Evolutionary conservation across 1,140 invertebrate species (phyloP).

Genomic region (Tenebrio molitor): DNA sequence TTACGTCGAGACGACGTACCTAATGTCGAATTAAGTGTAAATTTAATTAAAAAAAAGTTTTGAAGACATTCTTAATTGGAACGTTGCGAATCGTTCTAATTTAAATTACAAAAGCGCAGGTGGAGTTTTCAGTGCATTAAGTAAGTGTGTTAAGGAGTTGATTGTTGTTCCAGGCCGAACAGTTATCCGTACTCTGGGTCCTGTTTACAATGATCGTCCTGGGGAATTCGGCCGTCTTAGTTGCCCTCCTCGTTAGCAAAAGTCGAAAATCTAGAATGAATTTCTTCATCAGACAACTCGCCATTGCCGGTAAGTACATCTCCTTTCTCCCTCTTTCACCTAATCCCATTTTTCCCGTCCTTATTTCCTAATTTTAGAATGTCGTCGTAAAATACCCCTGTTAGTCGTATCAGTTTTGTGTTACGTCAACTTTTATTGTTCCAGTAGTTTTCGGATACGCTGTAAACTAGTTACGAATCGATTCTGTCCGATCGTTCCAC

Average conservation of each 20-base stretch:
- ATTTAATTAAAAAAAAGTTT: constrained; percentile 33
- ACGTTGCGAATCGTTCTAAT: not conserved
- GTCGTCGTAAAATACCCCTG: constrained; percentile 20
- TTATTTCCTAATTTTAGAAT: constrained; percentile 37
- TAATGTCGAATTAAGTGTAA: not conserved
- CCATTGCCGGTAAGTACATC: constrained; percentile 83
- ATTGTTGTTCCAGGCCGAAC: constrained; percentile 82
- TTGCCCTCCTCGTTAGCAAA: constrained; percentile 86
- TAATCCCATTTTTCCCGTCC: not conserved
- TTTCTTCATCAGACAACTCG: constrained; percentile 96
- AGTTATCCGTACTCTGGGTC: constrained; percentile 90
- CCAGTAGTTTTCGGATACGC: constrained; percentile 14
- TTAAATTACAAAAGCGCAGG: constrained; percentile 10
- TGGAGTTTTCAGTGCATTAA: constrained; percentile 23
- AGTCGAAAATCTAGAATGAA: constrained; percentile 94
- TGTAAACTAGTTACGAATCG: constrained; percentile 28
- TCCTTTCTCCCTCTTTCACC: constrained; percentile 3
- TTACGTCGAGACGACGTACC: not conserved
- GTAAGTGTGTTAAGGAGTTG: constrained; percentile 6
- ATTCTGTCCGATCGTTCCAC: not conserved
- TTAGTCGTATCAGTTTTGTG: not conserved
- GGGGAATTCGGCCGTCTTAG: constrained; percentile 89
- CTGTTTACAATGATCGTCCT: constrained; percentile 90
- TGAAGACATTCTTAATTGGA: not conserved
- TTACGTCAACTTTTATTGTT: constrained; percentile 12